Conservation (phyloP, 2,113 vertebrate species). For the Rhegmatorhina hoffmannsi region DNA sequence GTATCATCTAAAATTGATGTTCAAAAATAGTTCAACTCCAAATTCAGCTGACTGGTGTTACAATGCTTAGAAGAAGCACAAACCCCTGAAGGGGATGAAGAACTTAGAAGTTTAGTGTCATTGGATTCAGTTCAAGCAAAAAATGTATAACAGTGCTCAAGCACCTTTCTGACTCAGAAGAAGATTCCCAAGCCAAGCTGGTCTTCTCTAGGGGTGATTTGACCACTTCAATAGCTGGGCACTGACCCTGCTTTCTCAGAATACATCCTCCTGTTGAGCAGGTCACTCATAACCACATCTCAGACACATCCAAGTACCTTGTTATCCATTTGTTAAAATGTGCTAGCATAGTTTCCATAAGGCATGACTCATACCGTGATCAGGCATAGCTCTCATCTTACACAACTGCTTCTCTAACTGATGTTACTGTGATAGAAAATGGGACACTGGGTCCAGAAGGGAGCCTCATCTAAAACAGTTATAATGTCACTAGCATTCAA, state of each 20-base stretch:
- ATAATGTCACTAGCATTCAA: background rate
- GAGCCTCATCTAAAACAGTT: background rate
- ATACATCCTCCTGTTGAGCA: background rate
- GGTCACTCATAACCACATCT: background rate
- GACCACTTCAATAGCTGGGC: background rate
- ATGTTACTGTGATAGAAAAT: background rate
- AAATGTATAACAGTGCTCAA: rapidly evolving
- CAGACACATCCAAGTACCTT: background rate
- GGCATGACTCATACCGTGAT: background rate
- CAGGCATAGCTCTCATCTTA: background rate
- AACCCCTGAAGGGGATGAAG: background rate
- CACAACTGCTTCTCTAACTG: background rate
- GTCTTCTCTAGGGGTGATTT: background rate
- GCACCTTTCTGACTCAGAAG: background rate
- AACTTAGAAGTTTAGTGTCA: background rate
- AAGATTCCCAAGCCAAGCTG: background rate
- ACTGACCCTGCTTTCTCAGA: background rate
- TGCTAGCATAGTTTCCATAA: background rate
- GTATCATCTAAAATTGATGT: background rate
- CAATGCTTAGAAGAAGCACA: background rate
- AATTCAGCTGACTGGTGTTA: background rate
- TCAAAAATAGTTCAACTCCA: background rate
- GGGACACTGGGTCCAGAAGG: background rate
- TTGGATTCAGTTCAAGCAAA: background rate
- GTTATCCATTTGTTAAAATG: background rate